Evolutionary conservation across 2,888 invertebrate species (phyloP).

Genomic region (Drosophila melanosoma): DNA sequence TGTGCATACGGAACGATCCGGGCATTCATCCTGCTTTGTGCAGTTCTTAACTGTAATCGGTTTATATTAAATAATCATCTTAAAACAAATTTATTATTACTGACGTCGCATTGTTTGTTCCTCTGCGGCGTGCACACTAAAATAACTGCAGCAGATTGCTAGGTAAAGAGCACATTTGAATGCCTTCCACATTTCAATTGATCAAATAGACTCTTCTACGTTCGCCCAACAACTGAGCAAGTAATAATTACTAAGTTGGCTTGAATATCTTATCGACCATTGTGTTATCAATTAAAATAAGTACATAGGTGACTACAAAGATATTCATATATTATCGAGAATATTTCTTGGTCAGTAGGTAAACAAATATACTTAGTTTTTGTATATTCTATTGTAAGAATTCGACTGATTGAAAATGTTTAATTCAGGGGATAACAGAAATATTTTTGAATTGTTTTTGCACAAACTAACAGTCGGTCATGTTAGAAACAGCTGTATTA

Average conservation of each 20-base stretch:
- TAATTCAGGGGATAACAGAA: neutral
- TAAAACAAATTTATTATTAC: slow-evolving; percentile 7
- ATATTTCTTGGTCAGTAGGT: neutral
- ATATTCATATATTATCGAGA: neutral
- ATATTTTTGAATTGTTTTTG: neutral
- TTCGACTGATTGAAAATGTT: neutral
- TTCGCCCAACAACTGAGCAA: slow-evolving; percentile 21
- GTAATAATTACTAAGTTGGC: neutral
- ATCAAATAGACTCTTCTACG: slow-evolving; percentile 23
- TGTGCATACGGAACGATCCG: slow-evolving; percentile 48
- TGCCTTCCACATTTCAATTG: slow-evolving; percentile 42
- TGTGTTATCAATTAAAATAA: slow-evolving; percentile 28
- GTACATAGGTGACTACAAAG: neutral
- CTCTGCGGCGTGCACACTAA: slow-evolving; percentile 16
- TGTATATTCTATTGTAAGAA: neutral
- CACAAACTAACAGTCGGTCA: neutral
- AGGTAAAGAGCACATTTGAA: slow-evolving; percentile 41
- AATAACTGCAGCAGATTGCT: slow-evolving; percentile 18
- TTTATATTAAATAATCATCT: neutral
- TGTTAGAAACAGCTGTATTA: slow-evolving; percentile 6
- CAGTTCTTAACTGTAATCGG: slow-evolving; percentile 43
- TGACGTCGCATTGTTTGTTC: slow-evolving; percentile 16
- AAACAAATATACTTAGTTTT: neutral
- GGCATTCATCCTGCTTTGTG: slow-evolving; percentile 33
- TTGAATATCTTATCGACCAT: slow-evolving; percentile 38